Percentiles rank a stretch among this genome's conserved stretches.
These are phyloP conservation scores for Macroglossus sobrinus DNA, from an alignment of 2,113 vertebrate species.

Conservation along the genomic window DNA sequence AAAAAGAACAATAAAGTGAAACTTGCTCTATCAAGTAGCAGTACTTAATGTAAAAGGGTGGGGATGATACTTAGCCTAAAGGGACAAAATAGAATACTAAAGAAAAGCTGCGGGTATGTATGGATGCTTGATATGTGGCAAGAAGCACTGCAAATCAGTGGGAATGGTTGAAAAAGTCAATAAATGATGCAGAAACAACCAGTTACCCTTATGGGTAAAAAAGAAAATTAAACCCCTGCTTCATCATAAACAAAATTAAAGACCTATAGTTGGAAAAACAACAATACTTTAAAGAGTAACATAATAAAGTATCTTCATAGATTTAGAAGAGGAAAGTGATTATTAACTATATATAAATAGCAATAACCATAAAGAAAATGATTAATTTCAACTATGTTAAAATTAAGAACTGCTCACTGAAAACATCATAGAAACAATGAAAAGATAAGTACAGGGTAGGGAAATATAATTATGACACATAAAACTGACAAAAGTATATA, in stretches of 20 bases:
- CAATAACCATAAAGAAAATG: not conserved
- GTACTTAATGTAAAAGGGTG: not conserved
- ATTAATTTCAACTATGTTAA: not conserved
- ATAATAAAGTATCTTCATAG: not conserved
- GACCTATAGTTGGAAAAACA: not conserved
- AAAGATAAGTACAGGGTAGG: not conserved
- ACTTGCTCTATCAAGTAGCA: not conserved
- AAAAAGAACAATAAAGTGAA: not conserved
- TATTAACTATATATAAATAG: not conserved
- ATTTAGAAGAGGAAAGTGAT: not conserved
- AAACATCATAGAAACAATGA: not conserved
- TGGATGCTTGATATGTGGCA: not conserved
- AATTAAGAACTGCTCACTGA: not conserved
- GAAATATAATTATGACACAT: slow-evolving; percentile 3
- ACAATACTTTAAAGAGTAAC: not conserved
- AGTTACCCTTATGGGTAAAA: not conserved
- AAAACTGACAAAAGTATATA: not conserved
- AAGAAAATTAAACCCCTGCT: not conserved
- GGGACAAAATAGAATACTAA: not conserved
- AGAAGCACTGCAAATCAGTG: not conserved
- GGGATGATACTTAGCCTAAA: not conserved
- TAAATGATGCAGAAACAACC: not conserved
- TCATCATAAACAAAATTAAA: not conserved
- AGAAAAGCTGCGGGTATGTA: not conserved
- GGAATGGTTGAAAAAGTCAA: not conserved